Evolutionary conservation across 2,888 invertebrate genomes (phyloP), one percentile per base, ranked within the genome.

Genomic region (Mycalesis mineus): DNA sequence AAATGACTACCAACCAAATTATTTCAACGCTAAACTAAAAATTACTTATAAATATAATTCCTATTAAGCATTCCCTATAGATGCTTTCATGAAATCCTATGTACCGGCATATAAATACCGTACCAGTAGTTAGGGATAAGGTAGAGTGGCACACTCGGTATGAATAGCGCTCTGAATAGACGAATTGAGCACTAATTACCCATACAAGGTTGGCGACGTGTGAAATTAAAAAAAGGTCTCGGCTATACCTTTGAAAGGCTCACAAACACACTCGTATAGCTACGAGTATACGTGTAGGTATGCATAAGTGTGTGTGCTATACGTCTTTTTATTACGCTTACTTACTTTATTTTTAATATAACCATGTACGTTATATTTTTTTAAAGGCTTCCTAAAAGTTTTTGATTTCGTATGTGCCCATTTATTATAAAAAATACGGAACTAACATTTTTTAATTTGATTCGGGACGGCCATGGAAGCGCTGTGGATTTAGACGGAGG

Each of bases 161-260:
- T 80, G 81, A 80, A 72, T 77, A 63, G 71, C 57, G 63, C 52
- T 78, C 62, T 85, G 86, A 86, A 87, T 85, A 84, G 82, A 77
- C 68, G 82, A 80, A 87, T 86, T 84, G 85, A 84, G 79, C 83
- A 79, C 86, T 88, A 88, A 88, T 88, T 88, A 87, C 82, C 86
- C 84, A 88, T 83, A 85, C 80, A 73, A 62, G 71, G 63, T 73
- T 75, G 73, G 65, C 81, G 84, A 79, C 72, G 86, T 83, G 87
- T 84, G 79, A 86, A 88, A 87, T 88, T 84, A 86, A 86, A 88
- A 85, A 80, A 84, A 83, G 77, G 69, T 72, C 72, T 69, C 65
- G 67, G 50, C 64, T 65, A 60, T 62, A 58, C 58, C 60, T 62
- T 62, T 60, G 55, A 62, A 62, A 57, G 52, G 57, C 50, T 55